A percentile compares a stretch with the other conserved stretches of the same genome.
These are phyloP conservation scores for Neodiprion virginianus DNA, from an alignment of 1,140 invertebrate genomes.

Conservation along the genomic window DNA sequence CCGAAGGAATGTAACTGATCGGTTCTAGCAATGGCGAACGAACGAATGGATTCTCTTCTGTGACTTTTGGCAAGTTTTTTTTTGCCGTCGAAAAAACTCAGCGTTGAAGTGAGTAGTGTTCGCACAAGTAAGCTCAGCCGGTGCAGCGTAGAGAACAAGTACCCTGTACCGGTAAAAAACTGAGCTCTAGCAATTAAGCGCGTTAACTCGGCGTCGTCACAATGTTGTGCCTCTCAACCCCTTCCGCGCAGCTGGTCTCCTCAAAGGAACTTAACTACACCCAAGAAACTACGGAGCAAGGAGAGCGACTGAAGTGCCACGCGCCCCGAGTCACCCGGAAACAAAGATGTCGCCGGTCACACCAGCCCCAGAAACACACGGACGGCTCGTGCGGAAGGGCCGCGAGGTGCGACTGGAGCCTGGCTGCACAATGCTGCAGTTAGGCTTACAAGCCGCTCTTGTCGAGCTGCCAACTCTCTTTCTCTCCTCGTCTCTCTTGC, in stretches of 20 bases:
- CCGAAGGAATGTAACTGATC: too few species aligned
- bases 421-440: conserved; percentile 49
- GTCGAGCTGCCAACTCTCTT: conserved; percentile 56
- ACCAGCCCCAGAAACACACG: neutral
- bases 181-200: conserved; percentile 31
- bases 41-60: too few species aligned
- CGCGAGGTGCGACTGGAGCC: neutral
- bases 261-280: conserved; percentile 26
- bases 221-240: conserved; percentile 22
- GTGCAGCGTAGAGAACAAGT: too few species aligned
- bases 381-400: conserved; percentile 1
- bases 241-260: conserved; percentile 22
- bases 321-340: neutral
- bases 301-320: neutral
- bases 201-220: conserved; percentile 23
- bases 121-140: too few species aligned
- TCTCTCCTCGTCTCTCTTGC: conserved; percentile 15
- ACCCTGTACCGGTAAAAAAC: neutral
- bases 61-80: too few species aligned
- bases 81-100: too few species aligned
- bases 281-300: neutral
- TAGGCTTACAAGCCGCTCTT: conserved; percentile 56
- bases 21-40: too few species aligned
- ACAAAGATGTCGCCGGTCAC: conserved; percentile 4
- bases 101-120: too few species aligned